Base-by-base conservation (phyloP, 2,888 invertebrate genomes). In the Ctena decussata region DNA sequence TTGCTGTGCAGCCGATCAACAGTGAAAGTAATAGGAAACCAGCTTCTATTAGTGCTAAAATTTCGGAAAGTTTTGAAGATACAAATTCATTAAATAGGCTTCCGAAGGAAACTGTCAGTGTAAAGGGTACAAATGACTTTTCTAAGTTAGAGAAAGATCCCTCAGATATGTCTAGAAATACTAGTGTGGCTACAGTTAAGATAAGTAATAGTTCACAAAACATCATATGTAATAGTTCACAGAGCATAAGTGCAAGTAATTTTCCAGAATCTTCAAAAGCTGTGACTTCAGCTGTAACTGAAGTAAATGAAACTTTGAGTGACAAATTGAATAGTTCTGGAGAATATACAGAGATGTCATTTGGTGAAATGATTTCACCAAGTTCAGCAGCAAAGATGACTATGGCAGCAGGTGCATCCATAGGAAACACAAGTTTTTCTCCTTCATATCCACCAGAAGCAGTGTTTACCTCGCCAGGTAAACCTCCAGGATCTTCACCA, bases 401-500 rank as follows among this genome's bases (percentile, higher is more conserved):
- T 35, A 44, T 21, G 71, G 74, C n/a, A 15, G 5, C 81, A 35
- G 69, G 79, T 21, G 60, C 85, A 32, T 65, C 75, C 44, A 46
- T 70, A n/a, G 75, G 57, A 12, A 80, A 85, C 44, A 82, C 83
- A 57, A 87, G 82, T 72, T 86, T 81, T 41, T 81, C 90, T 3
- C 73, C 85, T 5, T 79, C 89, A 37, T 92, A 90, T 76, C 90
- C 92, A 37, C 90, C 92, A 6, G 92, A 92, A 57, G 85, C 91
- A 18, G 70, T 92, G 41, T 91, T 92, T 57, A 89, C 78, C 35
- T 78, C 91, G 8, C 27, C 90, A 79, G 57, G 39, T 71, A 44
- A 81, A 80, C 53, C 85, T 79, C 46, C 21, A 27, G 37, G 30
- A 35, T 41, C 41, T 41, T 77, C 90, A 8, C n/a, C 90, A 78